These are phyloP conservation scores for Aspidiotus rigidus DNA, from an alignment of 2,888 invertebrate species.

Conservation along the genomic window DNA sequence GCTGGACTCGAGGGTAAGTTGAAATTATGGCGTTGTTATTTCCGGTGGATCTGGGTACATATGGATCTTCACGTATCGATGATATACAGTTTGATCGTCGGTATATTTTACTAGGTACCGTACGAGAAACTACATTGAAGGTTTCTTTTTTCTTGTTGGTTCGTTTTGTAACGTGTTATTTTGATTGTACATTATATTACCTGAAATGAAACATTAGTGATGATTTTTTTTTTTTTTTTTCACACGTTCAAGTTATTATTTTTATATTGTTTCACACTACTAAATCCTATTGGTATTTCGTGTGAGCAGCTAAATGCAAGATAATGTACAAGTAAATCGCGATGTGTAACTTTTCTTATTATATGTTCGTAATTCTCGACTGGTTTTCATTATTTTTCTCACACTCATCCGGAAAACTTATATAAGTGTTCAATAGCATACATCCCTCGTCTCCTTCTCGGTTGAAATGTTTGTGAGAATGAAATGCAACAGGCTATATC, in stretches of 20 bases:
- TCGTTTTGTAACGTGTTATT: neutral
- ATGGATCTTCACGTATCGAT: neutral
- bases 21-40: neutral
- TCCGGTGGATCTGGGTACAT: too few relatives aligned
- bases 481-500: too few relatives aligned
- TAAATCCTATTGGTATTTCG: neutral
- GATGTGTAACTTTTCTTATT: constrained; percentile 3
- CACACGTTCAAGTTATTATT: constrained; percentile 3
- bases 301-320: neutral
- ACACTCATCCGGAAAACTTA: too few relatives aligned
- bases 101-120: neutral
- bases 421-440: too few relatives aligned
- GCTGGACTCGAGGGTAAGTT: neutral
- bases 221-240: constrained; percentile 7
- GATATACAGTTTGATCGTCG: neutral
- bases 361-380: neutral
- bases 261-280: constrained; percentile 8
- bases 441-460: too few relatives aligned
- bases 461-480: too few relatives aligned
- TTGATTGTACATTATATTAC: constrained; percentile 3
- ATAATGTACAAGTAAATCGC: neutral
- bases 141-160: neutral
- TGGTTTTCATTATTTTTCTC: neutral
- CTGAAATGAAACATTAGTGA: constrained; percentile 15
- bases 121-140: neutral